Evolutionary conservation across 2,888 invertebrate genomes (phyloP), one percentile per base, ranked within the genome.

Genomic region (Serripes groenlandicus): DNA sequence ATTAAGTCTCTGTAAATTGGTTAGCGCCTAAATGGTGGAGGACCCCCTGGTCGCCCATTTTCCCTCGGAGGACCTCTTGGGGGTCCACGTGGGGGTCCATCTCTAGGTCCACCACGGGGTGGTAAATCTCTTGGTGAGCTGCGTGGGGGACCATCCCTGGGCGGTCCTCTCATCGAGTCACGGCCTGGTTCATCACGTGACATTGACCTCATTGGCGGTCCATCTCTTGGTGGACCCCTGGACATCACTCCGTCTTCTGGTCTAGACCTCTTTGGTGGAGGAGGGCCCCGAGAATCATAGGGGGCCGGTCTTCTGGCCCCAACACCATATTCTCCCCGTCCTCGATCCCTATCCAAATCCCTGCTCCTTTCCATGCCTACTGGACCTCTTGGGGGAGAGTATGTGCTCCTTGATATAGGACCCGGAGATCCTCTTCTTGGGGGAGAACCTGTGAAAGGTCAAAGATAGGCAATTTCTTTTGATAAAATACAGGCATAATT

Each of bases 261-360:
- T 58, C 91, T 79, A 28, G 91, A 83, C 32, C 91, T 80, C 81
- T 91, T 91, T 7, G 83, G 72, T 32, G 91, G 91, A 7, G 91
- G 91, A 21, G 89, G 88, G 71, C 87, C 88, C 37, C 91, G 75
- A 3, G 88, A 77, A 60, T 90, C 89, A 66, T 89, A 88, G 2
- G 89, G 85, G 11, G 89, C 87, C 26, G 90, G 87, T 60, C 91
- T 82, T 62, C 91, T 75, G 11, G 87, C 68, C 9, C 85, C 85
- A 18, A 86, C 81, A 34, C 88, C 80, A 77, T 89, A 85, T 28
- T 86, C 85, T 37, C 78, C 78, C 23, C 90, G 74, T 49, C 83
- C 84, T 58, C 90, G 76, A 9, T 90, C 90, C 34, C 82, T 78
- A 56, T 85, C 85, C 60, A 82, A 56, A 60, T 85, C 85, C 7